A percentile compares a stretch with the other conserved stretches of the same genome.
These are phyloP conservation scores for Pilophorus perplexus DNA, from an alignment of 2,888 invertebrate genomes.

Conservation along the genomic window DNA sequence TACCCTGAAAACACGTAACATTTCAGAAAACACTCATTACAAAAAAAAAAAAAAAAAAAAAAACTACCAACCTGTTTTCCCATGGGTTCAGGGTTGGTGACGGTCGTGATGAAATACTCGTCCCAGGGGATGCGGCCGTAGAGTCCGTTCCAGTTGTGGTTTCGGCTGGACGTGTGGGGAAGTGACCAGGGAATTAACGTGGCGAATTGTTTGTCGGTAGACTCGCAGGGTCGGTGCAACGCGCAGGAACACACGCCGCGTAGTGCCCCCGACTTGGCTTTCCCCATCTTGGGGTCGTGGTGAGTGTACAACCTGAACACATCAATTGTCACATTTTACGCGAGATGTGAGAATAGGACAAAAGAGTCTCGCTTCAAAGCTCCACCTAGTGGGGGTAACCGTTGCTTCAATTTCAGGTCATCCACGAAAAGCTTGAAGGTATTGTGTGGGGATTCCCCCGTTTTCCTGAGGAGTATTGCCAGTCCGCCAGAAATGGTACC, in stretches of 20 bases:
- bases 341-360: too few relatives aligned
- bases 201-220: slow-evolving; percentile 69
- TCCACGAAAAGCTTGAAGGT: too few relatives aligned
- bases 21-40: background rate
- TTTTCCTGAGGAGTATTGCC: too few relatives aligned
- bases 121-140: slow-evolving; percentile 79
- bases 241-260: slow-evolving; percentile 79
- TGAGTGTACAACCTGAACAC: slow-evolving; percentile 56
- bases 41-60: too few relatives aligned
- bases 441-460: too few relatives aligned
- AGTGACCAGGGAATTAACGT: slow-evolving; percentile 86
- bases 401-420: too few relatives aligned
- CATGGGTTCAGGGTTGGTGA: slow-evolving; percentile 86
- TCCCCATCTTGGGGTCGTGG: slow-evolving; percentile 58
- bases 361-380: too few relatives aligned
- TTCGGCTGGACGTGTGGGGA: slow-evolving; percentile 80
- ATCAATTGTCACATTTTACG: background rate
- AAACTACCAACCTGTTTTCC: slow-evolving; percentile 74
- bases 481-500: too few relatives aligned
- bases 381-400: too few relatives aligned
- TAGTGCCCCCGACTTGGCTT: slow-evolving; percentile 55
- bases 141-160: slow-evolving; percentile 83
- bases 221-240: slow-evolving; percentile 63
- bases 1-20: slow-evolving; percentile 56
- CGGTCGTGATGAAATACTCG: slow-evolving; percentile 80